Evolutionary conservation across 2,888 invertebrate species (phyloP), one percentile per base, ranked within the genome.

Genomic region (Hipparchia sbordonii): DNA sequence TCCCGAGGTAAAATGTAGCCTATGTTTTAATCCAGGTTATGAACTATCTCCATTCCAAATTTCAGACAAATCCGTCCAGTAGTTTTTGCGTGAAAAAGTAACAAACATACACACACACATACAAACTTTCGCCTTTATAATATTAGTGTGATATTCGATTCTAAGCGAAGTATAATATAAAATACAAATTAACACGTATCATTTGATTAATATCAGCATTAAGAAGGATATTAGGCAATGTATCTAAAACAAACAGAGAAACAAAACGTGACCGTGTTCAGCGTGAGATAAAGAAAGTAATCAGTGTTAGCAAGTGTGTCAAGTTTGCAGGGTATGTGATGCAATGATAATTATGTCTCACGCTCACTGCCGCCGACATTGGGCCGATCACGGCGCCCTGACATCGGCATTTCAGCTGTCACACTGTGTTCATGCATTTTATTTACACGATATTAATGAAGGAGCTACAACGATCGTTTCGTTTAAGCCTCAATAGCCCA

Each of bases 311-410:
- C 5, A 57, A 85, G 85, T 89, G 81, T 89, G 90, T 89, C 90
- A 90, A 90, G 91, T 89, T 90, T 88, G 84, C 82, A 79, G 72
- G 73, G 77, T 74, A 77, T 73, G 76, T 89, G 87, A 86, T 80
- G 87, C 82, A 88, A 89, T 77, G 70, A 76, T 75, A 77, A 76
- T 78, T 72, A 71, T 75, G 72, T 76, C 79, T 78, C 82, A 79
- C 78, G 78, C 79, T 78, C 65, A 63, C 73, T 76, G 76, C 76
- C 76, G 76, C 72, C 80, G 85, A 83, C 83, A 86, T 85, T 83
- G 81, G 75, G 72, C 73, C 60, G 12, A 74, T 77, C 59, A 60
- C 39, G 56, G 70, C n/a, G 68, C 59, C 23, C 57, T 67, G 67
- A 57, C 67, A 65, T 56, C 62, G 57, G 39, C 61, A 71, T 56